Evolutionary conservation across 2,888 invertebrate genomes (phyloP), one percentile per base, ranked within the genome.

Genomic region (Cantharis flavilabris): DNA sequence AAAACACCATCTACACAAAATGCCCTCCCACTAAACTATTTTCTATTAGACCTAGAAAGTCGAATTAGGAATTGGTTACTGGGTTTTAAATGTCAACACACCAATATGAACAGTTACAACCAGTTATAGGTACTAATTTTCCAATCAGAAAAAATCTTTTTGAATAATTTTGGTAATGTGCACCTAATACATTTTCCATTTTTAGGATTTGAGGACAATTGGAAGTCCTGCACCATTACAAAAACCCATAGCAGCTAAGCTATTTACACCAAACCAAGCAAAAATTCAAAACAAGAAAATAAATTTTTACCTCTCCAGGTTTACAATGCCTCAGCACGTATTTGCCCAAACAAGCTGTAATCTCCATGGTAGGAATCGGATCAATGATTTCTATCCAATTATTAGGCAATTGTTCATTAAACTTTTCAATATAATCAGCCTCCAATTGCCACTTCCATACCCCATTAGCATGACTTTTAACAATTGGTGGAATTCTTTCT

Each of bases 351-450:
- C 83, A 84, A 71, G 84, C 85, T 81, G 92, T 92, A 76, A 90
- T 89, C 69, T 88, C 87, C 76, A 93, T 90, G 69, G 88, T 89
- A 0, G 91, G 89, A 83, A 91, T 91, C 76, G 90, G 89, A 83
- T 92, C 91, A 23, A 93, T 88, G 70, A 93, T 85, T 73, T 91
- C 90, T 83, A 92, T 89, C 94, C 96, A 95, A 85, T 94, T 91
- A 11, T 88, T 88, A 0, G 96, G 95, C 70, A 96, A 87, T 73
- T 91, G 90, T 85, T 94, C 94, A 2, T 90, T 88, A 83, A 91
- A 94, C 78, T 90, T 90, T 78, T 92, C 89, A 75, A 91, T 91
- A 83, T 91, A 92, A 79, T 89, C 89, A 2, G 86, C 84, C 11
- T 89, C 89, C 28, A 92, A 81, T 76, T 90, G 88, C 26, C 88